A percentile compares a stretch with the other conserved stretches of the same genome.
Evolutionary conservation across 2,797 vertebrate genomes (phyloP).

Genomic region (Sebastes jordani): DNA sequence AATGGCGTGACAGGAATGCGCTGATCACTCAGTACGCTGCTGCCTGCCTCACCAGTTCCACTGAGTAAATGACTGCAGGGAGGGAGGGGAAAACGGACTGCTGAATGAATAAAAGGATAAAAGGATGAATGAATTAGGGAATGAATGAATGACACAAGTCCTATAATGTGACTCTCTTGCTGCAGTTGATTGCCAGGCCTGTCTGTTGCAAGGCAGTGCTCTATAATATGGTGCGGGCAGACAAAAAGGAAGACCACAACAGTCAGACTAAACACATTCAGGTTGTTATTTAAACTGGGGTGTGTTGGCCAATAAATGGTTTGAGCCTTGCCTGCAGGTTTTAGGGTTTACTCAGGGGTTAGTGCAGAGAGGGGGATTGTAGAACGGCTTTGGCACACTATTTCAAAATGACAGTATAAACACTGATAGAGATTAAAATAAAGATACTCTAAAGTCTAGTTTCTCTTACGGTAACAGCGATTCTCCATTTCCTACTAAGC

Average conservation of each 20-base stretch:
- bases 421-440: slow-evolving; percentile 36
- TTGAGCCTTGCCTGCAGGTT: slow-evolving; percentile 44
- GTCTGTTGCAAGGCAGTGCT: not conserved
- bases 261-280: slow-evolving; percentile 33
- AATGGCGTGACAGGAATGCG: slow-evolving; percentile 74
- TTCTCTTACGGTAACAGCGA: not conserved
- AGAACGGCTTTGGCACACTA: slow-evolving; percentile 27
- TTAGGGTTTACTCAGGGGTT: slow-evolving; percentile 49
- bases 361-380: slow-evolving; percentile 34
- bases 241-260: slow-evolving; percentile 10
- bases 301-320: slow-evolving; percentile 48
- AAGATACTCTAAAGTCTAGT: slow-evolving; percentile 13
- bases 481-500: slow-evolving; percentile 16
- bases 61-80: slow-evolving; percentile 59
- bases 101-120: slow-evolving; percentile 62
- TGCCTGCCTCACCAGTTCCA: slow-evolving; percentile 52
- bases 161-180: slow-evolving; percentile 4
- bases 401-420: slow-evolving; percentile 39
- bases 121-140: slow-evolving; percentile 61
- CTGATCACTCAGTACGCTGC: slow-evolving; percentile 60
- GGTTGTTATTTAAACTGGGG: slow-evolving; percentile 23
- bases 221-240: not conserved
- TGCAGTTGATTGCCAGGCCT: not conserved
- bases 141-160: slow-evolving; percentile 54
- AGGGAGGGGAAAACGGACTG: slow-evolving; percentile 24